Base-by-base conservation (phyloP, 2,888 invertebrate species). In the Sepiola atlantica region DNA sequence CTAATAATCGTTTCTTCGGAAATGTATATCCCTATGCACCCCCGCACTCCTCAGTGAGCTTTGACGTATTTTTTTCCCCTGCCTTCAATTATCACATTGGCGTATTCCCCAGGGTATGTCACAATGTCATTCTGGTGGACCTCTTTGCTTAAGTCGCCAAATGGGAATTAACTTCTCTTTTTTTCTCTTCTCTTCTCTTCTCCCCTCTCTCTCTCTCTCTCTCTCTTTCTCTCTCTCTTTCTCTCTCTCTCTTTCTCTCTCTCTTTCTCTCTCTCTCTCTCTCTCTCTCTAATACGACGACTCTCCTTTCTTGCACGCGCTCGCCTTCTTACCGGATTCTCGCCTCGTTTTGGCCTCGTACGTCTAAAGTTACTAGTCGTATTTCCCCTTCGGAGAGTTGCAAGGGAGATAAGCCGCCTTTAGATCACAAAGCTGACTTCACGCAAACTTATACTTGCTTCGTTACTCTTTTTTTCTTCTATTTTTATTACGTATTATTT, bases 111-210 rank as follows among this genome's bases (percentile, higher is more conserved):
- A 1, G 77, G 32, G 77, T n/a, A 77, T 77, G 77, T 12, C 77
- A n/a, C 77, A 32, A 77, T 77, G 77, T 77, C 77, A 77, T 77
- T 77, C n/a, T 77, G 77, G 77, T 77, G 77, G 77, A 77, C 77
- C 77, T 77, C 77, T 77, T 77, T 32, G 77, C 77, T n/a, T 77
- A 77, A 77, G n/a, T n/a, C 77, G 77, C 77, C 77, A n/a, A 77
- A 77, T 16, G 77, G 77, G 77, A 77, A 77, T 77, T 77, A 77
- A 77, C 77, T 77, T 14, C 32, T 57, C 57, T 20, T 57, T 24
- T 21, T 57, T 0, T 20, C 3, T 6, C 57, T 3, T 0, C 21
- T 24, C 20, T 20, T 24, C 20, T 24, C 57, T 57, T 20, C 20
- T 20, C 20, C 57, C 24, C 0, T 18, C 57, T 57, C 57, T 57